These are phyloP conservation scores for Coreoperca whiteheadi DNA, from an alignment of 2,113 vertebrate species.

Conservation along the genomic window DNA sequence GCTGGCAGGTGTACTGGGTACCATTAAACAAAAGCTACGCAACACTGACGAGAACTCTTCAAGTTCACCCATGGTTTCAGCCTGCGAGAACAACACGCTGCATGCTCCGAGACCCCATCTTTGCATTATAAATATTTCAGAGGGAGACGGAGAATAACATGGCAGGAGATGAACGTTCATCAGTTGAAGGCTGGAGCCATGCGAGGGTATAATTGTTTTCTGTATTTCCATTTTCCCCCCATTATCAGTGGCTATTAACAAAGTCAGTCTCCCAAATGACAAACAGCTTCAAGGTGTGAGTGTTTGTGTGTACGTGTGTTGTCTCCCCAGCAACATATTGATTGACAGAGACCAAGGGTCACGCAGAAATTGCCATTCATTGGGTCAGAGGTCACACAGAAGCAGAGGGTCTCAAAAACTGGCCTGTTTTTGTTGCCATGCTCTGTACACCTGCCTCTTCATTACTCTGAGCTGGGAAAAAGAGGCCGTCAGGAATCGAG, in stretches of 20 bases:
- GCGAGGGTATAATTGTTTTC: conserved; percentile 84
- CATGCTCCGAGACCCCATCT: conserved; percentile 69
- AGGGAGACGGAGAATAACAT: conserved; percentile 72
- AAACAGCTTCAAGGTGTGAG: conserved; percentile 46
- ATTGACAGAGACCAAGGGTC: conserved; percentile 72
- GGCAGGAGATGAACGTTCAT: conserved; percentile 69
- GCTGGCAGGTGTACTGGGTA: conserved; percentile 68
- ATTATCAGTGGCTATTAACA: conserved; percentile 66
- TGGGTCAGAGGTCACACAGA: conserved; percentile 58
- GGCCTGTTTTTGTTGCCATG: conserved; percentile 49
- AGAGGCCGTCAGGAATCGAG: conserved; percentile 45
- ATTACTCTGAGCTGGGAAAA: conserved; percentile 51
- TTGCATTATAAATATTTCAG: conserved; percentile 81
- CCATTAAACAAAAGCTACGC: conserved; percentile 69
- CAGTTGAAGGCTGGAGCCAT: conserved; percentile 74
- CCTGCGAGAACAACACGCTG: conserved; percentile 57
- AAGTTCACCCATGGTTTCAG: conserved; percentile 65
- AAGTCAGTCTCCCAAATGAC: conserved; percentile 62
- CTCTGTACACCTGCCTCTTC: conserved; percentile 50
- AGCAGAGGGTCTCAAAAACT: conserved; percentile 53
- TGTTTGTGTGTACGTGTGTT: not conserved
- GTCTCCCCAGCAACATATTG: conserved; percentile 45
- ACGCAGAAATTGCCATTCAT: conserved; percentile 55
- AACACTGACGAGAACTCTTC: conserved; percentile 52
- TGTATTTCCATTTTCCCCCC: conserved; percentile 74